Base-by-base conservation (phyloP, 2,888 invertebrate species). In the Lepidochrysops patricia region DNA sequence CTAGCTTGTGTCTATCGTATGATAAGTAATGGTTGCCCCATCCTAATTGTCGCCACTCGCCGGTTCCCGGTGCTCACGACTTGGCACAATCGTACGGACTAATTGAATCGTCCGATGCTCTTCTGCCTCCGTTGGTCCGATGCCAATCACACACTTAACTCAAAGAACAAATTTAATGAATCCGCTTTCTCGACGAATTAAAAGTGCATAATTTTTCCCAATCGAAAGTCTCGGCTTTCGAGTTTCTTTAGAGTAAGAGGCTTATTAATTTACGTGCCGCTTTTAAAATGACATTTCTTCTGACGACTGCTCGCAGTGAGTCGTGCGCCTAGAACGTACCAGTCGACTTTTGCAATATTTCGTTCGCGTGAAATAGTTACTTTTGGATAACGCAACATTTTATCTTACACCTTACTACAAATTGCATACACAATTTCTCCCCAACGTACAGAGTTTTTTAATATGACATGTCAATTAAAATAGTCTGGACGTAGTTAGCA, bases 121-220 rank as follows among this genome's bases (percentile, higher is more conserved):
- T 58, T 32, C 62, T 59, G 60, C 60, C 57, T 61, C 60, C 56
- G 50, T 65, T 66, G 65, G 65, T 65, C 52, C 62, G 57, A 49
- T 66, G 67, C 67, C 66, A 67, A 65, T 64, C 60, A 58, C 62
- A 58, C 61, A 63, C 65, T 66, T 63, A 52, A 61, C 48, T 49
- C 49, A 27, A 61, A 62, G 48, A 58, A 57, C 58, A 63, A 57
- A 57, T 58, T 64, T 63, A 57, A 59, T 59, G 52, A 59, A 50
- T 59, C 58, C 58, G 58, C 58, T 59, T 59, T 59, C 58, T 59
- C 52, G 50, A 52, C 34, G 26, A 50, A 34, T 52, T 35, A 9
- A 52, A 59, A 35, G 52, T 15, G 25, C 34, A 52, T 7, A 59
- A 27, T 59, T 32, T 32, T 54, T 54, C 29, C 26, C 29, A 54